Base-by-base conservation (phyloP, 2,888 invertebrate species). In the Aricia artaxerxes region DNA sequence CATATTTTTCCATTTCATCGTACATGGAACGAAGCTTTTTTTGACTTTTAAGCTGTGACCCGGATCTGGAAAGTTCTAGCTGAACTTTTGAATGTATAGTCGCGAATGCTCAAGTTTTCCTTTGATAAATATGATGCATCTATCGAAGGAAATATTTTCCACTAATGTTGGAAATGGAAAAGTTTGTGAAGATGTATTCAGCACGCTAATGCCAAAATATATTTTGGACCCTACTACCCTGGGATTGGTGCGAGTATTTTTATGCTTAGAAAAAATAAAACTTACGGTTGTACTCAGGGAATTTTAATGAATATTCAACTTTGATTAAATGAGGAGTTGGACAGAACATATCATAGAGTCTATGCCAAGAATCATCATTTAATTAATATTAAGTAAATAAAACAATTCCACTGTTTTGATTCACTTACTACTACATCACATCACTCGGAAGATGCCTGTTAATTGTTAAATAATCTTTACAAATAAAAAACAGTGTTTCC, bases 1-100 rank as follows among this genome's bases (percentile, higher is more conserved):
- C 69, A 38, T 69, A 69, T 69, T 69, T 69, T 69, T 38, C 69
- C 69, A 38, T 69, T 69, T 38, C 35, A 69, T 69, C 69, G 69
- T 69, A 69, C 69, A 38, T 38, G 13, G 35, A 69, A 31, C 11
- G 11, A 35, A 69, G 69, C 35, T 69, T 35, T 69, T 69, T 69
- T 38, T 35, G 69, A 38, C 69, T 35, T 69, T 69, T 35, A 16
- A 69, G 69, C 69, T 69, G 69, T 69, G 69, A 69, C 69, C 69
- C 13, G 69, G 35, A 69, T 69, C 4, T 69, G 13, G 13, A 69
- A 69, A 69, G 69, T 69, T 69, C 69, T 4, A 69, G 64, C 69
- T 38, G 35, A 69, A 69, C 69, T 69, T 69, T 38, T 38, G 69
- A 64, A 64, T 64, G 64, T 38, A 35, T 38, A 16, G 69, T 35